Evolutionary conservation across 2,113 vertebrate genomes (phyloP).

Genomic region (Oostethus manadensis): DNA sequence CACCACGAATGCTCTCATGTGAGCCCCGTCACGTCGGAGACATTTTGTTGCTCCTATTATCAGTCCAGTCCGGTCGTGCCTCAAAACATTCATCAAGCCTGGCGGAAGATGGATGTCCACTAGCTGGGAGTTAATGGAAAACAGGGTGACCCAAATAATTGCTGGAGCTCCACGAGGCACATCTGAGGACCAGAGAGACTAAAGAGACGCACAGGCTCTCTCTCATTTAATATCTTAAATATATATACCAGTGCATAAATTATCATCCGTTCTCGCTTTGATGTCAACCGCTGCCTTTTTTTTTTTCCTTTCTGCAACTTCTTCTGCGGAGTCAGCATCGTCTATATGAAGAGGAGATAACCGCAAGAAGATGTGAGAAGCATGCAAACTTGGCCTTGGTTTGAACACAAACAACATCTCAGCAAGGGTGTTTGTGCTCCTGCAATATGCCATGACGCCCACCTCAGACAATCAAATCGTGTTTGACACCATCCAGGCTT

Average conservation of each 20-base stretch:
- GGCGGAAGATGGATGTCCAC: constrained; percentile 29
- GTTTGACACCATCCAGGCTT: constrained; percentile 25
- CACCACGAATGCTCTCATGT: not conserved
- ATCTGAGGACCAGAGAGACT: constrained; percentile 27
- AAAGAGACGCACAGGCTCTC: constrained; percentile 13
- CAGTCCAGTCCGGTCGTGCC: not conserved
- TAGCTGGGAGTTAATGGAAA: constrained; percentile 39
- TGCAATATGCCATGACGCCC: constrained; percentile 6
- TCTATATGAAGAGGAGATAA: constrained; percentile 23
- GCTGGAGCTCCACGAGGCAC: constrained; percentile 12
- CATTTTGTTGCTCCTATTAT: not conserved
- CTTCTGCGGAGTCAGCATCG: constrained; percentile 26
- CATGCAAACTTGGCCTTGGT: not conserved
- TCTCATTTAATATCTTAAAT: constrained; percentile 10
- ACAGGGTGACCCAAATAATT: constrained; percentile 43
- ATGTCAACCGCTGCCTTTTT: constrained; percentile 1
- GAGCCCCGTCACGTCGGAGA: not conserved
- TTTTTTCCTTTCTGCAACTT: constrained; percentile 5
- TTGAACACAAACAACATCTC: too few relatives aligned
- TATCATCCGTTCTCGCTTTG: constrained; percentile 23
- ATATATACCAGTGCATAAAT: constrained; percentile 23
- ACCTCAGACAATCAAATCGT: constrained; percentile 48
- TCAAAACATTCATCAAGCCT: not conserved
- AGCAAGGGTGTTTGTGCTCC: constrained; percentile 1
- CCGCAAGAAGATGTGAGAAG: constrained; percentile 2